Percentiles rank a stretch among this genome's conserved stretches.
Evolutionary conservation across 2,797 vertebrate species (phyloP).

Genomic region (Naso thynnoides): DNA sequence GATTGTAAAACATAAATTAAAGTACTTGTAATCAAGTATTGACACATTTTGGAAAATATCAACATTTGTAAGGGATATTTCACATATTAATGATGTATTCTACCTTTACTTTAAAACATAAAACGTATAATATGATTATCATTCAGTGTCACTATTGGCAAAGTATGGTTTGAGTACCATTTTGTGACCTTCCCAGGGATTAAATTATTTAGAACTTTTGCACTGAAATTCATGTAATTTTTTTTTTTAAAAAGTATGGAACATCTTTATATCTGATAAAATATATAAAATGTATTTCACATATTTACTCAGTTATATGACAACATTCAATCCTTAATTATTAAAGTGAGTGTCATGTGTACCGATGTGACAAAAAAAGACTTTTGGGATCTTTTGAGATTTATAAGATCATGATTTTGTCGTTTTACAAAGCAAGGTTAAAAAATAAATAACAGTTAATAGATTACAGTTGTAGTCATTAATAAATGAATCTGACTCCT

Average conservation of each 20-base stretch:
- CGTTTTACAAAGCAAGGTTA: no score
- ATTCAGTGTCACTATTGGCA: background rate
- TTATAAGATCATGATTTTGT: no score
- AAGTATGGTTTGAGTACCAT: background rate
- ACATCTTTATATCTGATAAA: background rate
- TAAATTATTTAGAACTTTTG: background rate
- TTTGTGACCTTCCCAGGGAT: no score
- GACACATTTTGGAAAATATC: background rate
- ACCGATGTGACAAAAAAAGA: no score
- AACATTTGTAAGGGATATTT: background rate
- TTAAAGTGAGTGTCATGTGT: no score
- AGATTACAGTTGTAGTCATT: no score
- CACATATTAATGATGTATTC: background rate
- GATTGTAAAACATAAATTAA: background rate
- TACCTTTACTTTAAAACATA: background rate
- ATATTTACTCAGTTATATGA: no score
- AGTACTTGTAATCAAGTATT: background rate
- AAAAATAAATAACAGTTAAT: no score
- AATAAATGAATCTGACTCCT: no score
- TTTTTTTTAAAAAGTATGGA: background rate
- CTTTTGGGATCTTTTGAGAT: no score
- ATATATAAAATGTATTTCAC: no score
- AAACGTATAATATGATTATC: background rate
- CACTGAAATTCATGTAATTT: background rate
- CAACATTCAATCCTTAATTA: no score